phyloP scores from a whole-genome alignment of 2,113 vertebrate species.

The Oenanthe oenanthe region DNA sequence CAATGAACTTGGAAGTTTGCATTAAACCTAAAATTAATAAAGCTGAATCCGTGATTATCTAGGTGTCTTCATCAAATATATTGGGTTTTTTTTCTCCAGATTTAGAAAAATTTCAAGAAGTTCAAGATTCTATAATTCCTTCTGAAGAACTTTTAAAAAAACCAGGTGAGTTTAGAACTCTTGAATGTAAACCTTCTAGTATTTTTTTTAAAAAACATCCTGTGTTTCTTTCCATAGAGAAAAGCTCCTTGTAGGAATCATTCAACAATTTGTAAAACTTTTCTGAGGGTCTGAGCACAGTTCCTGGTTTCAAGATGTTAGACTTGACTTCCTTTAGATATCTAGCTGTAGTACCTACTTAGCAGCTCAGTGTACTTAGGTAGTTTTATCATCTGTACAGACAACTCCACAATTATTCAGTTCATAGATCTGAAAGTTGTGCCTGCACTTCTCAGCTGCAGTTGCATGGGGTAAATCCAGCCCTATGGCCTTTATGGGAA shows the following conservation, averaged over 20 bases:
- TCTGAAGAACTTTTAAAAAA: slow-evolving; percentile 12
- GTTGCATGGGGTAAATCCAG: neutral
- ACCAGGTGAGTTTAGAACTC: slow-evolving; percentile 50
- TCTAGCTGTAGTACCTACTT: neutral
- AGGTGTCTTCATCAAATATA: neutral
- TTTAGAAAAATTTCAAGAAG: neutral
- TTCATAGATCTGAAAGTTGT: neutral
- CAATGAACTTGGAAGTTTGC: neutral
- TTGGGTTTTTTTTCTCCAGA: slow-evolving; percentile 2
- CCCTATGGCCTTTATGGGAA: neutral
- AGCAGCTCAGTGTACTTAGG: neutral
- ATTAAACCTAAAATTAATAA: neutral
- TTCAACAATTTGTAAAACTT: neutral
- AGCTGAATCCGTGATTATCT: neutral
- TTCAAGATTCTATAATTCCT: neutral
- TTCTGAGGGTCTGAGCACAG: neutral
- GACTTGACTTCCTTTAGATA: neutral
- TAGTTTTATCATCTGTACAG: neutral
- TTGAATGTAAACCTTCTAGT: neutral
- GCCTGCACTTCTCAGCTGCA: neutral
- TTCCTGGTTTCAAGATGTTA: neutral
- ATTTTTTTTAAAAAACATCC: neutral
- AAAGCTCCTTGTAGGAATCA: neutral
- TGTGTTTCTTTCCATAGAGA: neutral
- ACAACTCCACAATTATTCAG: neutral